A percentile compares a stretch with the other conserved stretches of the same genome.
phyloP scores from a whole-genome alignment of 2,888 invertebrate genomes.

The Diarsia dahlii region DNA sequence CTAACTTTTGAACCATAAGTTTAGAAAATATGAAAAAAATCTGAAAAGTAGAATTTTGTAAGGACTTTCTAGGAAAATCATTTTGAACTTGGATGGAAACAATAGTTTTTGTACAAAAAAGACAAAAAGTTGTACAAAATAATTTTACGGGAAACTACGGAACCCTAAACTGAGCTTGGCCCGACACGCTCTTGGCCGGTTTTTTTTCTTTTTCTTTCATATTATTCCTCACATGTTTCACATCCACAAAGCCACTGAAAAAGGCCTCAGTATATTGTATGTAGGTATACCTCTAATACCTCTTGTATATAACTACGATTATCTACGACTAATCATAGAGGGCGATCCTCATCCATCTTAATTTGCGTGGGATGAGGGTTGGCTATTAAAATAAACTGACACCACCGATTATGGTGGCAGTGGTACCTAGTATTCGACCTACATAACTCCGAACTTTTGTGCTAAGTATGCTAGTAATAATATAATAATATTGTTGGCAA shows the following conservation, averaged over 20 bases:
- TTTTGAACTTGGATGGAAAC: no score
- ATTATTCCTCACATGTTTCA: constrained; percentile 8
- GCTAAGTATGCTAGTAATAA: background rate
- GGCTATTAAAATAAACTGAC: constrained; percentile 1
- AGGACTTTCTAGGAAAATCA: no score
- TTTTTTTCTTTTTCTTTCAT: background rate
- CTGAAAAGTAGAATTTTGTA: no score
- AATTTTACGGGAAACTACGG: no score
- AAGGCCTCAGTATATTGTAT: background rate
- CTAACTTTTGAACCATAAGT: no score
- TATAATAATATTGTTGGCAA: background rate
- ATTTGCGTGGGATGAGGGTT: background rate
- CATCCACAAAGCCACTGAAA: no score
- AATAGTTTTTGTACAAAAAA: no score
- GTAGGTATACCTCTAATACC: background rate
- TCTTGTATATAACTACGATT: background rate
- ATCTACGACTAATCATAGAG: background rate
- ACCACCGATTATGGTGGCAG: background rate
- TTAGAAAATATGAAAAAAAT: no score
- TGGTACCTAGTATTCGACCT: background rate
- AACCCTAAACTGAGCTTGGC: no score
- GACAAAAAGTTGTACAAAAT: no score
- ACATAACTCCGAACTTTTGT: constrained; percentile 1
- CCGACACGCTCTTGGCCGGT: no score
- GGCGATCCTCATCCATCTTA: constrained; percentile 29